These are phyloP conservation scores for Emesis furor DNA, from an alignment of 2,888 invertebrate species.

Conservation along the genomic window DNA sequence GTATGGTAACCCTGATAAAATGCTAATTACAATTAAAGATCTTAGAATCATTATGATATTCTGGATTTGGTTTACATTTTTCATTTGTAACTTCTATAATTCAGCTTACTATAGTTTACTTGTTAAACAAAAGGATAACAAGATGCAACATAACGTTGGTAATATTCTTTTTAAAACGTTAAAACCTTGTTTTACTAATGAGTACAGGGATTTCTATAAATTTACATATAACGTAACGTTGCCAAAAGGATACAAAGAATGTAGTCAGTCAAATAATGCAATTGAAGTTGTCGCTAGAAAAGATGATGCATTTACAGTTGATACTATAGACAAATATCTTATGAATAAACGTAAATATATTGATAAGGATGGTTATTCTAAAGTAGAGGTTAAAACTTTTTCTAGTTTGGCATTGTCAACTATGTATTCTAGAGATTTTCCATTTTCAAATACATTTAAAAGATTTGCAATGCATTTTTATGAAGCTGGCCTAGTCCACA, in stretches of 20 bases:
- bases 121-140: conserved; percentile 76
- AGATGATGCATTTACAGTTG: conserved; percentile 78
- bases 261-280: conserved; percentile 74
- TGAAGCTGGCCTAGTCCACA: conserved; percentile 80
- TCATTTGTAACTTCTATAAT: conserved; percentile 83
- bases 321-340: conserved; percentile 78
- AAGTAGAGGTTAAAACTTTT: conserved; percentile 79
- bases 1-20: conserved; percentile 78
- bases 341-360: conserved; percentile 78
- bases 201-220: conserved; percentile 77
- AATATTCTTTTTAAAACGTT: conserved; percentile 75
- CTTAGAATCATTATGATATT: conserved; percentile 78
- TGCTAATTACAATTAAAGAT: conserved; percentile 76
- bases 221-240: conserved; percentile 79
- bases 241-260: conserved; percentile 76
- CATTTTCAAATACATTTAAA: conserved; percentile 78
- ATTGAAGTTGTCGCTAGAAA: conserved; percentile 78
- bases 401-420: conserved; percentile 69
- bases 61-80: conserved; percentile 85
- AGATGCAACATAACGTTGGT: conserved; percentile 67
- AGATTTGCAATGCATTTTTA: conserved; percentile 77
- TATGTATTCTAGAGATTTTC: conserved; percentile 82
- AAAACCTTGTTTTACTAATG: conserved; percentile 80
- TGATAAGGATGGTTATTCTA: conserved; percentile 76
- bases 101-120: conserved; percentile 82